Evolutionary conservation across 2,888 invertebrate genomes (phyloP).

Genomic region (Dicranocentrus wangi): DNA sequence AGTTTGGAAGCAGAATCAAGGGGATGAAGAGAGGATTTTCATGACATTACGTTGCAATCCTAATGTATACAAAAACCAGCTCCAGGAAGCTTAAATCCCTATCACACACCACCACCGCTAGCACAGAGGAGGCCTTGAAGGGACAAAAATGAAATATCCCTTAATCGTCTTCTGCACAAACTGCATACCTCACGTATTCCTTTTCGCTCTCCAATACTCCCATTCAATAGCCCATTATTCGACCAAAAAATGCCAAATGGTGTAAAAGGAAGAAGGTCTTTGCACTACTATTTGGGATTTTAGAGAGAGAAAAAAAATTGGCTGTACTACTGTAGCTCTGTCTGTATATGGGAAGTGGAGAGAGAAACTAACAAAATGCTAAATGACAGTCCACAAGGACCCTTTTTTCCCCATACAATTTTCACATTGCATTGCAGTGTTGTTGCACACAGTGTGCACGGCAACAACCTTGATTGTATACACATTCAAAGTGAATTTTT

Average conservation of each 20-base stretch:
- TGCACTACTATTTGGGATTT: neutral
- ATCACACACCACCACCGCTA: neutral
- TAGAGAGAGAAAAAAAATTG: no score
- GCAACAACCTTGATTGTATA: no score
- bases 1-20: neutral
- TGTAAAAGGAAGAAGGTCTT: conserved; percentile 23
- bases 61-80: neutral
- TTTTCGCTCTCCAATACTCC: neutral
- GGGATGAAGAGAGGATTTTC: neutral
- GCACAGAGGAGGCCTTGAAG: conserved; percentile 17
- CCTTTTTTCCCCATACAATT: no score
- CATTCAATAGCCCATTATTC: conserved; percentile 20
- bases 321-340: no score
- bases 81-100: neutral
- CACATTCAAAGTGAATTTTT: no score
- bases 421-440: no score
- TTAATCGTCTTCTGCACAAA: conserved; percentile 38
- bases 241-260: conserved; percentile 26
- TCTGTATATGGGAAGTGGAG: no score
- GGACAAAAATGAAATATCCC: conserved; percentile 40
- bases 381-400: no score
- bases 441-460: no score
- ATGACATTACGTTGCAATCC: neutral
- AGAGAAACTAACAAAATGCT: no score
- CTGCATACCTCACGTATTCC: neutral